Percentiles rank a stretch among this genome's conserved stretches.
Conservation (phyloP, 2,888 invertebrate genomes). For the Nymphalis polychloros region DNA sequence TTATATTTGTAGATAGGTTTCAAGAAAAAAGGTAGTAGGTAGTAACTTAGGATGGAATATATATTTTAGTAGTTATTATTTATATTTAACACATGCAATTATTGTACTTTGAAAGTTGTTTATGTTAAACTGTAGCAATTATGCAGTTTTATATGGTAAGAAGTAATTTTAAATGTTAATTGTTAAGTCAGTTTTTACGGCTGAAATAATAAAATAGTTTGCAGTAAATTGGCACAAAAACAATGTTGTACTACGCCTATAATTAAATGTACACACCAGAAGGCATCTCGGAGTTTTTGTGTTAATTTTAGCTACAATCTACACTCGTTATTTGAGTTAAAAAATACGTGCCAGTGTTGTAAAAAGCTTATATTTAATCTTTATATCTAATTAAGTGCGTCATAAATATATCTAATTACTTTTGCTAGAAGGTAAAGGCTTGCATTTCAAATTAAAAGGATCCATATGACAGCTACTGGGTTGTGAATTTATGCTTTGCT, state of each 20-base stretch:
- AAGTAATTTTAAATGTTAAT: slow-evolving; percentile 21
- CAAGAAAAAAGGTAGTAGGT: no score
- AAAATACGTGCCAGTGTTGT: slow-evolving; percentile 10
- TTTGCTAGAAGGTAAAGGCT: slow-evolving; percentile 10
- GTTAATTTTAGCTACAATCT: slow-evolving; percentile 22
- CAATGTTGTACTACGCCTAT: slow-evolving; percentile 21
- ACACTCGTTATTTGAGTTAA: slow-evolving; percentile 8
- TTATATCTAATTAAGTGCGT: slow-evolving; percentile 12
- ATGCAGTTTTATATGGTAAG: not conserved
- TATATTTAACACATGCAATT: not conserved
- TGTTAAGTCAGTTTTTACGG: slow-evolving; percentile 11
- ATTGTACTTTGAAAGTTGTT: not conserved
- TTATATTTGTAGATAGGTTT: not conserved
- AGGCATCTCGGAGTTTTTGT: slow-evolving; percentile 25
- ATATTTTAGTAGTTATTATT: not conserved
- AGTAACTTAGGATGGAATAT: no score
- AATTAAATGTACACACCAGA: slow-evolving; percentile 27
- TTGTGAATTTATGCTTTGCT: slow-evolving; percentile 1
- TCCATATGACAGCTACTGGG: not conserved
- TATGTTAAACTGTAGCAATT: not conserved
- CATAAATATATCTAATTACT: slow-evolving; percentile 10
- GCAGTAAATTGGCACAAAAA: slow-evolving; percentile 30
- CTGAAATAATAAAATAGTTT: slow-evolving; percentile 22
- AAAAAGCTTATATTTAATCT: slow-evolving; percentile 9
- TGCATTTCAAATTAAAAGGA: slow-evolving; percentile 14